A percentile compares a stretch with the other conserved stretches of the same genome.
These are phyloP conservation scores for Timema podura DNA, from an alignment of 2,888 invertebrate species.

Conservation along the genomic window DNA sequence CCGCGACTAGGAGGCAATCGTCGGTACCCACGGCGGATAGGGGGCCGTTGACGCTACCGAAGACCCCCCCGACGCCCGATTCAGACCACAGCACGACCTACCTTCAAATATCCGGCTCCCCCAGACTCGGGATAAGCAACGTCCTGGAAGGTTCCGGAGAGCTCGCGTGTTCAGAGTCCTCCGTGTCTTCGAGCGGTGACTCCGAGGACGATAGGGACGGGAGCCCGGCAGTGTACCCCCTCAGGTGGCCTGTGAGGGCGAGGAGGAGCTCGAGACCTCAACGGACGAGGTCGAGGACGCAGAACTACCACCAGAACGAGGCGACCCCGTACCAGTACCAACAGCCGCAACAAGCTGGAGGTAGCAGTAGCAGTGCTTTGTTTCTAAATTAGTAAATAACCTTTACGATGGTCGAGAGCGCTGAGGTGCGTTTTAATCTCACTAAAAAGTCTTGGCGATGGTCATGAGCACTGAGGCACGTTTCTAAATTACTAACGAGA, in stretches of 20 bases:
- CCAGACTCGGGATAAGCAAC: neutral
- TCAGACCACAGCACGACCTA: slow-evolving; percentile 23
- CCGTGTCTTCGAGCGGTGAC: slow-evolving; percentile 20
- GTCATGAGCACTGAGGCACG: neutral
- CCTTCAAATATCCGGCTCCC: slow-evolving; percentile 20
- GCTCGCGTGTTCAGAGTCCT: slow-evolving; percentile 26
- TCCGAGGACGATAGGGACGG: slow-evolving; percentile 15
- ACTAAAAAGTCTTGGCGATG: neutral
- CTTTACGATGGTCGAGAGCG: too few relatives aligned
- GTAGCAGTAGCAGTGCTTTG: neutral
- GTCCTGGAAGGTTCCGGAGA: slow-evolving; percentile 28
- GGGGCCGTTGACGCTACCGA: neutral
- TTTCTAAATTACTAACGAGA: too few relatives aligned
- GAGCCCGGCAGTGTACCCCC: slow-evolving; percentile 21
- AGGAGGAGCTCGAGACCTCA: neutral
- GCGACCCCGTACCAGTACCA: neutral
- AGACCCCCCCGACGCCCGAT: neutral
- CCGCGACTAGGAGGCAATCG: slow-evolving; percentile 16
- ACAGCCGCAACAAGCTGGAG: neutral
- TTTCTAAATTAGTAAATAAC: neutral
- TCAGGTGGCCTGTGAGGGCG: slow-evolving; percentile 22
- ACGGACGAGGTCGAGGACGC: slow-evolving; percentile 13
- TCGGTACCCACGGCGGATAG: slow-evolving; percentile 4
- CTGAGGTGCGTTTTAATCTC: neutral
- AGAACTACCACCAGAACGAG: slow-evolving; percentile 1